phyloP scores from a whole-genome alignment of 2,113 vertebrate genomes.

The Proterorhinus semilunaris region DNA sequence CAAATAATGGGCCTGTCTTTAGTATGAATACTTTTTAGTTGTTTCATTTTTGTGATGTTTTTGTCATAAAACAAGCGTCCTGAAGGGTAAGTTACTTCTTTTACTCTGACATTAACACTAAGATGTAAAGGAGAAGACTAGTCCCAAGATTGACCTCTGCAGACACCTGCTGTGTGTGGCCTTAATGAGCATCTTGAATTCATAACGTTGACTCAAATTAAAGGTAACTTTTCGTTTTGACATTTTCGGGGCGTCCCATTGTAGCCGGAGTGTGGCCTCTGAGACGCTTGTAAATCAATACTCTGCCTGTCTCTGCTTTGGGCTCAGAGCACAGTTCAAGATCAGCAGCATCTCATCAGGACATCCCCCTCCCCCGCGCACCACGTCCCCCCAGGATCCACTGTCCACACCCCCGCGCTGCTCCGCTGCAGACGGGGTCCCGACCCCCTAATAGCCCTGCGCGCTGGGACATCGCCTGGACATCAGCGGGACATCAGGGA shows the following conservation, averaged over 20 bases:
- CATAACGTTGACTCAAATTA: too few species aligned
- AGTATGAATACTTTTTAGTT: too few species aligned
- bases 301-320: constrained; percentile 52
- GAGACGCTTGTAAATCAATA: constrained; percentile 61
- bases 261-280: constrained; percentile 8
- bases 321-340: constrained; percentile 52
- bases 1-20: too few species aligned
- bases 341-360: constrained; percentile 60
- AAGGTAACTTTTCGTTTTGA: neutral
- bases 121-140: too few species aligned
- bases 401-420: constrained; percentile 52
- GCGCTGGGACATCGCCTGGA: constrained; percentile 28
- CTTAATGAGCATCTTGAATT: too few species aligned
- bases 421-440: constrained; percentile 61
- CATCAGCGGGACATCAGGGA: constrained; percentile 32
- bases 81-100: too few species aligned
- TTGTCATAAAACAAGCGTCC: too few species aligned
- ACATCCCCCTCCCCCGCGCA: constrained; percentile 14
- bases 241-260: neutral
- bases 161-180: too few species aligned
- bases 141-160: too few species aligned
- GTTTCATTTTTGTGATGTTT: too few species aligned
- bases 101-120: too few species aligned
- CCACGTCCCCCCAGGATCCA: constrained; percentile 40
- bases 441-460: constrained; percentile 61